Percentiles rank a stretch among this genome's conserved stretches.
Conservation (phyloP, 2,113 vertebrate species). For the Sander lucioperca region DNA sequence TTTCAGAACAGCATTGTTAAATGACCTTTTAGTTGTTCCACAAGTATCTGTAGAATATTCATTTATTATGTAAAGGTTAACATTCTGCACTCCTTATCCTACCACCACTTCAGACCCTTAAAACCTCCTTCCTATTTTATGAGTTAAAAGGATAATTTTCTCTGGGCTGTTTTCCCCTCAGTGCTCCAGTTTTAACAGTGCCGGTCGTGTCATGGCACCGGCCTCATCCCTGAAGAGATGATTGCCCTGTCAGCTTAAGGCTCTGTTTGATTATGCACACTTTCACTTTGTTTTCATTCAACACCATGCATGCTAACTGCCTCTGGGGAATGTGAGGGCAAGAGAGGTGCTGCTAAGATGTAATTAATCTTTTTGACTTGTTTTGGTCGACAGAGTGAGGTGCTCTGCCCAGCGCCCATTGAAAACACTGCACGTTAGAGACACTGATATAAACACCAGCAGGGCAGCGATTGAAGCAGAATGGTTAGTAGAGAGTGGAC, state of each 20-base stretch:
- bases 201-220: constrained; percentile 37
- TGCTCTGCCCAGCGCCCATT: constrained; percentile 20
- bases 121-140: background rate
- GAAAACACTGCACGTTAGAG: constrained; percentile 17
- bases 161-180: constrained; percentile 20
- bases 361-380: constrained; percentile 51
- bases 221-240: constrained; percentile 55
- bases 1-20: background rate
- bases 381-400: constrained; percentile 9
- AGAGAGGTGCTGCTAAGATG: constrained; percentile 23
- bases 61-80: constrained; percentile 58
- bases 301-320: constrained; percentile 2
- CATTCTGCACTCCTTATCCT: constrained; percentile 15
- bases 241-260: constrained; percentile 55
- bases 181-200: constrained; percentile 11
- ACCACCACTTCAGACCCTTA: constrained; percentile 14
- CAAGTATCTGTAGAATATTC: background rate
- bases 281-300: constrained; percentile 53
- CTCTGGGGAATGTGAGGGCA: constrained; percentile 14
- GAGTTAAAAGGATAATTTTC: constrained; percentile 20
- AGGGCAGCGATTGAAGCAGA: too few species aligned
- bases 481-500: too few species aligned
- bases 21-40: constrained; percentile 47
- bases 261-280: constrained; percentile 28
- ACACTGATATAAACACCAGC: constrained; percentile 32